Conservation (phyloP, 2,113 vertebrate genomes). For the Zapornia atra region DNA sequence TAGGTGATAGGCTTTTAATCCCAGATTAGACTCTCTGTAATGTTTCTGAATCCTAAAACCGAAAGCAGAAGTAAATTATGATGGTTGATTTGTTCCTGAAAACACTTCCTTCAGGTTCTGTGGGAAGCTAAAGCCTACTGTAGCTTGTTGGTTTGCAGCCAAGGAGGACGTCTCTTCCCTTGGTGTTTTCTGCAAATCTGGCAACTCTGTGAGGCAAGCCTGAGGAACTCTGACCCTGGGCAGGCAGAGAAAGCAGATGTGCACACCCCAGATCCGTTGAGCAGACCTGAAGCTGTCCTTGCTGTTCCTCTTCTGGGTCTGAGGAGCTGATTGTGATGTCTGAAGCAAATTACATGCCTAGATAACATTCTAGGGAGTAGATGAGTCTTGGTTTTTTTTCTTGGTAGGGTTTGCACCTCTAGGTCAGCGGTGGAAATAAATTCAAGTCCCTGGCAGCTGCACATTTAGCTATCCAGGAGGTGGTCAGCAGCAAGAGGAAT, state of each 20-base stretch:
- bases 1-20: slow-evolving; percentile 73
- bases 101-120: background rate
- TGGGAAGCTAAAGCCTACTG: background rate
- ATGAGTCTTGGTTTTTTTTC: background rate
- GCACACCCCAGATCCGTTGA: background rate
- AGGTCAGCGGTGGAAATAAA: background rate
- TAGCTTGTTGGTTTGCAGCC: background rate
- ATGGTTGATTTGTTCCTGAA: background rate
- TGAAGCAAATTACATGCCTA: background rate
- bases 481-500: background rate
- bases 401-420: background rate
- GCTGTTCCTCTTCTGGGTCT: background rate
- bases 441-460: background rate
- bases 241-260: background rate
- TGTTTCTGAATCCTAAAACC: slow-evolving; percentile 53
- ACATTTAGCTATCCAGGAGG: background rate
- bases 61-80: background rate
- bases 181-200: background rate
- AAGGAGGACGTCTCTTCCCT: background rate
- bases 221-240: background rate
- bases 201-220: background rate
- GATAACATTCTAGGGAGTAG: background rate
- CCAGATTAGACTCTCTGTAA: slow-evolving; percentile 39
- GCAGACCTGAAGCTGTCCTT: background rate
- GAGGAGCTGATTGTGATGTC: background rate